A percentile compares a stretch with the other conserved stretches of the same genome.
phyloP scores from a whole-genome alignment of 2,113 vertebrate species.

The Silurus asotus region DNA sequence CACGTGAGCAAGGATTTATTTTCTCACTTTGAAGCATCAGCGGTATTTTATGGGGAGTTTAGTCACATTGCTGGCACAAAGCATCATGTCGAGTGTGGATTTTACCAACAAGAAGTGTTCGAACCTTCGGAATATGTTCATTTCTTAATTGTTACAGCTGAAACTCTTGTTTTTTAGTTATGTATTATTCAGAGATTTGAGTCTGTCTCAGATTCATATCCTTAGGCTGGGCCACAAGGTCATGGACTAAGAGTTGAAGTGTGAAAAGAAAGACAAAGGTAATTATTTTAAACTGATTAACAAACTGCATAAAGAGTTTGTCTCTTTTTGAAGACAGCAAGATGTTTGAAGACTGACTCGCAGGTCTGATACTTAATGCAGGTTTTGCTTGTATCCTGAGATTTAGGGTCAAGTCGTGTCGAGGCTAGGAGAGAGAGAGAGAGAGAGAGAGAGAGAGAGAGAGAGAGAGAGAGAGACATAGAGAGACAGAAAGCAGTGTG shows the following conservation, averaged over 20 bases:
- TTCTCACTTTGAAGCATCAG: constrained; percentile 74
- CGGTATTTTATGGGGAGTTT: constrained; percentile 62
- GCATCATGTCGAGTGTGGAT: not conserved
- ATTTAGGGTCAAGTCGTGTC: not conserved
- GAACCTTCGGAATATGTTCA: not conserved
- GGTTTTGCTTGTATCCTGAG: not conserved
- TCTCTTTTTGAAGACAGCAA: not conserved
- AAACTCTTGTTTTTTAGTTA: not conserved
- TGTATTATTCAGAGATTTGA: not conserved
- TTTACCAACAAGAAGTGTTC: not conserved
- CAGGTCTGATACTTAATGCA: not conserved
- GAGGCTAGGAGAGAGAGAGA: not conserved
- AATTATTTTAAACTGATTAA: not conserved
- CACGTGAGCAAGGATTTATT: constrained; percentile 66
- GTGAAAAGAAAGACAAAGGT: not conserved
- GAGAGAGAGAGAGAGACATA: no score
- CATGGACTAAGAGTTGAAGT: not conserved
- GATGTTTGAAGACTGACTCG: not conserved
- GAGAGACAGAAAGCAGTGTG: not conserved
- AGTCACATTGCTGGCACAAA: constrained; percentile 61
- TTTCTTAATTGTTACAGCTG: not conserved
- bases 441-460: not conserved
- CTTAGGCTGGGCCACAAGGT: not conserved
- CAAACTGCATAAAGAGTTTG: not conserved
- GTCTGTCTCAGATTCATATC: not conserved